A percentile compares a stretch with the other conserved stretches of the same genome.
phyloP scores from a whole-genome alignment of 1,140 invertebrate species.

The Lordiphosa collinella region DNA sequence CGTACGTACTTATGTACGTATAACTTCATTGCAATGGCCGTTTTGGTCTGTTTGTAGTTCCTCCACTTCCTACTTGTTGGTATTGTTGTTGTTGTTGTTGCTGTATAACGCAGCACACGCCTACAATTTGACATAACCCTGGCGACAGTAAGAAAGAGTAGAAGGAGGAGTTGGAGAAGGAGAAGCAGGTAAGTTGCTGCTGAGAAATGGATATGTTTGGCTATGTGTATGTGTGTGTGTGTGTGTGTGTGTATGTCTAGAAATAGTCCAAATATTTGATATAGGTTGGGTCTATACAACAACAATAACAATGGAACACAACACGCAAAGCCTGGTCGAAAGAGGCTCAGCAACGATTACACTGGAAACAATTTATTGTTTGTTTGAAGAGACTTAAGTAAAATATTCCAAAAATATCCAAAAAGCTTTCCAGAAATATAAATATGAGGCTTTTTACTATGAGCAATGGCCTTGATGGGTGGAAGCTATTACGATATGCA shows the following conservation, averaged over 20 bases:
- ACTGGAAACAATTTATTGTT: not conserved
- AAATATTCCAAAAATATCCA: too few species aligned
- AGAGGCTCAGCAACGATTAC: constrained; percentile 19
- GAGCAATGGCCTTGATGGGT: too few species aligned
- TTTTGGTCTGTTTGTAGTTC: constrained; percentile 1
- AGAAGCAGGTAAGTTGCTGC: constrained; percentile 9
- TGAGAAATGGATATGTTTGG: constrained; percentile 1
- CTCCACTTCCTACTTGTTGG: not conserved
- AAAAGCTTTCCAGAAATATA: too few species aligned
- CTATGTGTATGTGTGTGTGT: constrained; percentile 10
- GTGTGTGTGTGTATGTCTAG: constrained; percentile 32
- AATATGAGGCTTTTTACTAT: too few species aligned
- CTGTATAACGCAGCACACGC: constrained; percentile 18
- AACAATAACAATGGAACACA: constrained; percentile 19
- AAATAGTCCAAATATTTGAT: constrained; percentile 67
- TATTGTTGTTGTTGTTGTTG: too few species aligned
- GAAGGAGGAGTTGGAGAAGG: not conserved
- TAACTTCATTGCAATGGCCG: constrained; percentile 62
- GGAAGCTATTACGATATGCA: too few species aligned
- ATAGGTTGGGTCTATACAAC: constrained; percentile 19
- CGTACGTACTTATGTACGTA: constrained; percentile 8
- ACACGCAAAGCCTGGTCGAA: not conserved
- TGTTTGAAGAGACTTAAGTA: too few species aligned
- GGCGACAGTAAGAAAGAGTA: not conserved
- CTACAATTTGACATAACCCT: constrained; percentile 34